These are phyloP conservation scores for Dolichopus griseipennis DNA, from an alignment of 2,888 invertebrate species.

Conservation along the genomic window DNA sequence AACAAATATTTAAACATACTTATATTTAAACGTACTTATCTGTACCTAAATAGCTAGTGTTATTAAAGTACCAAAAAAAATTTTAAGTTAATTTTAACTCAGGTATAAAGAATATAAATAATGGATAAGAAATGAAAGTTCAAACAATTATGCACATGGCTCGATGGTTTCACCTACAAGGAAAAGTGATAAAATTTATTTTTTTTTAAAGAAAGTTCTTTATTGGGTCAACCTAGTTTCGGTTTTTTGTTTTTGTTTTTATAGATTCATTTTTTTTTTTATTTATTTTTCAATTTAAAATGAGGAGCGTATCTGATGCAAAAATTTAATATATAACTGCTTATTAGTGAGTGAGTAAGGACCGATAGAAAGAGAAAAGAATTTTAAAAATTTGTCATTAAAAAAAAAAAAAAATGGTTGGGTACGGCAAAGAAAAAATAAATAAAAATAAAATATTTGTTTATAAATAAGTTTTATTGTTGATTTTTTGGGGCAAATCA, in stretches of 20 bases:
- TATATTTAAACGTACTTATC: too few species aligned
- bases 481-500: too few species aligned
- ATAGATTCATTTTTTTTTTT: not conserved
- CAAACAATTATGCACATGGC: conserved; percentile 1
- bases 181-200: not conserved
- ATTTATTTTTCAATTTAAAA: not conserved
- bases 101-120: not conserved
- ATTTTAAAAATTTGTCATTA: not conserved
- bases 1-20: too few species aligned
- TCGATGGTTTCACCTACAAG: conserved; percentile 1
- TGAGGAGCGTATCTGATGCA: not conserved
- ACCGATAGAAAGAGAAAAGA: not conserved
- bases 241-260: not conserved
- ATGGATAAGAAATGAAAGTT: not conserved
- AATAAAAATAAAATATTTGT: too few species aligned
- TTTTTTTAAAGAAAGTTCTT: not conserved
- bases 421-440: too few species aligned
- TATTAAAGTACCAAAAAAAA: not conserved
- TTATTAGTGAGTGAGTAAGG: not conserved
- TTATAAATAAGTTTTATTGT: too few species aligned
- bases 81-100: not conserved
- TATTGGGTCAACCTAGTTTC: conserved; percentile 1
- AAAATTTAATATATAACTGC: not conserved
- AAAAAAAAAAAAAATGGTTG: too few species aligned
- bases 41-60: too few species aligned